phyloP scores from a whole-genome alignment of 2,113 vertebrate species.

The Hippocampus guttulatus region DNA sequence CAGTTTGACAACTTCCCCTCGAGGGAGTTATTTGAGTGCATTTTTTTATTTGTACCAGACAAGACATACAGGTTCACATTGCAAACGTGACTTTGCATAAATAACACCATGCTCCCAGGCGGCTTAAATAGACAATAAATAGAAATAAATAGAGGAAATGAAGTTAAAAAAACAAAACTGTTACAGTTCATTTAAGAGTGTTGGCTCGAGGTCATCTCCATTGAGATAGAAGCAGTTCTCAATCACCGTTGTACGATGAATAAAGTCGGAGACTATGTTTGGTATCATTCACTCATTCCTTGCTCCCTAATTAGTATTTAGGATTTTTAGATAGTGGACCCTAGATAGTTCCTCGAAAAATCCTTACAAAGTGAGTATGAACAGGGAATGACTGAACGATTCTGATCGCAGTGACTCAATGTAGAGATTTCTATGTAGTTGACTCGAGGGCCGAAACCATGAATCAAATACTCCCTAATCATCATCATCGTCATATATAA shows the following conservation, averaged over 20 bases:
- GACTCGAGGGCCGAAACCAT: no score
- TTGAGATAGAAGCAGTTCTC: conserved; percentile 46
- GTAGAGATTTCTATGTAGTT: no score
- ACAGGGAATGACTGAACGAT: no score
- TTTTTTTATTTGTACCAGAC: conserved; percentile 5
- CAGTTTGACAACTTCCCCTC: conserved; percentile 18
- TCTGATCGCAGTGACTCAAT: no score
- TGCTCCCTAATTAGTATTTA: not conserved
- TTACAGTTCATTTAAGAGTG: conserved; percentile 54
- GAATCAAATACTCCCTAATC: no score
- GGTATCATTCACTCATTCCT: not conserved
- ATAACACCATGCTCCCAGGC: conserved; percentile 1
- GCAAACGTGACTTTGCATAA: conserved; percentile 14
- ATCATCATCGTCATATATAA: no score
- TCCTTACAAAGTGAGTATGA: no score
- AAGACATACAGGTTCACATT: not conserved
- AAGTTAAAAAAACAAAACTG: conserved; percentile 47
- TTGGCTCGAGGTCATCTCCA: conserved; percentile 47
- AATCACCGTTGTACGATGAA: conserved; percentile 54
- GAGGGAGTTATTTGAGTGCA: not conserved
- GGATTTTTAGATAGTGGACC: no score
- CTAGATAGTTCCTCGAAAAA: not conserved
- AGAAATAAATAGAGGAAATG: conserved; percentile 43
- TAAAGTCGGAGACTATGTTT: conserved; percentile 6
- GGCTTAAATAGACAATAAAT: conserved; percentile 63